Evolutionary conservation across 1,140 invertebrate genomes (phyloP).

Genomic region (Pseudobourletiella spinata): DNA sequence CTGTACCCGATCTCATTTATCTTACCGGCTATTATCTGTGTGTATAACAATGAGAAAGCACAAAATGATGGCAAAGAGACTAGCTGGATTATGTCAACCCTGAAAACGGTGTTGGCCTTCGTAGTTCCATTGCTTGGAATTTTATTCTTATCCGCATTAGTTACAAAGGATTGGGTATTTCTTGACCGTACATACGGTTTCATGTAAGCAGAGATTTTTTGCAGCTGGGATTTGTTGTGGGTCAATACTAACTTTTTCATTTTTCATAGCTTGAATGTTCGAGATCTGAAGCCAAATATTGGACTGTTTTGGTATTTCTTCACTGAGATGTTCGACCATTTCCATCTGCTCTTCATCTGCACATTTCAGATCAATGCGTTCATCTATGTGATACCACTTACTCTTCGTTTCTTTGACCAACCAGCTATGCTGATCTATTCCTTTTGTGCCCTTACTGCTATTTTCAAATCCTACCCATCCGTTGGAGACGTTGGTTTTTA

Average conservation of each 20-base stretch:
- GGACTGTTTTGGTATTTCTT: conserved; percentile 99
- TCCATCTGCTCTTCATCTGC: conserved; percentile 85
- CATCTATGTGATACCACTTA: conserved; percentile 81
- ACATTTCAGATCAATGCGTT: conserved; percentile 95
- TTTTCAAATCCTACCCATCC: conserved; percentile 95
- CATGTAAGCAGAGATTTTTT: conserved; percentile 53
- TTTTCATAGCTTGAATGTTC: conserved; percentile 62
- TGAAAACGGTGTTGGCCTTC: conserved; percentile 33
- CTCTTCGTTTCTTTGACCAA: conserved; percentile 73
- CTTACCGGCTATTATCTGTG: conserved; percentile 60
- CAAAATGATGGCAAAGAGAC: no score
- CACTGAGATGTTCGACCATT: conserved; percentile 89
- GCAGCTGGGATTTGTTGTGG: not conserved
- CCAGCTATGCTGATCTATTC: conserved; percentile 77
- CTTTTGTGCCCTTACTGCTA: conserved; percentile 70
- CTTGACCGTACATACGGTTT: conserved; percentile 71
- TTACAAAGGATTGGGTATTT: conserved; percentile 60
- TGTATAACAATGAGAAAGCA: conserved; percentile 39
- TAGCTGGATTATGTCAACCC: conserved; percentile 23
- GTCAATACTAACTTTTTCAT: conserved; percentile 32
- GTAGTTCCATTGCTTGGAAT: conserved; percentile 37
- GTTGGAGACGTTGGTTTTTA: conserved; percentile 91
- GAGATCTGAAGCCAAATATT: conserved; percentile 92
- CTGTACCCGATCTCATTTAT: conserved; percentile 78
- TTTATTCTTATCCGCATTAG: conserved; percentile 41